A percentile compares a stretch with the other conserved stretches of the same genome.
Evolutionary conservation across 1,140 invertebrate species (phyloP).

Genomic region (Apolygus lucorum): DNA sequence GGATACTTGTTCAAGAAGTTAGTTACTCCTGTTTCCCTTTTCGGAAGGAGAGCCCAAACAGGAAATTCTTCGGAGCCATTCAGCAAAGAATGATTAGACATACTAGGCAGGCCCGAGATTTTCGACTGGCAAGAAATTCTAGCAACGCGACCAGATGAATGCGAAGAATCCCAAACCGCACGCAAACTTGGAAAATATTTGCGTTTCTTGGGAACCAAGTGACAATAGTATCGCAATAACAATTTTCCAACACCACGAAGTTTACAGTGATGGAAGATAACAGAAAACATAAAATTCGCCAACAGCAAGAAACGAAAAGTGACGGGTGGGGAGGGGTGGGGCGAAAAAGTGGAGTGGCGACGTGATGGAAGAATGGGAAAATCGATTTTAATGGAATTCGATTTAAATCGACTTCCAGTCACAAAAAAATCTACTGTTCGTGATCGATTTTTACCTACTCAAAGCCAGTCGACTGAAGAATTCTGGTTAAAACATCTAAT

Average conservation of each 20-base stretch:
- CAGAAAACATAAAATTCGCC: not conserved
- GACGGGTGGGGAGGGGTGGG: no score
- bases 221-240: not conserved
- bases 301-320: no score
- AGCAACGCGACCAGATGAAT: not conserved
- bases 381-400: no score
- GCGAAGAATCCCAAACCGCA: not conserved
- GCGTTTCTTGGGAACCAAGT: not conserved
- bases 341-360: no score
- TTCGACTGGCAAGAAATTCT: not conserved
- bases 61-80: constrained; percentile 54
- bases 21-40: constrained; percentile 86
- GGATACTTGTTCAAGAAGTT: constrained; percentile 86
- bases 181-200: not conserved
- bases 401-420: no score
- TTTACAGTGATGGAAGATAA: not conserved
- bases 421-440: no score
- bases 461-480: no score
- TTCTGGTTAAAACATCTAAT: no score
- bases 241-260: not conserved
- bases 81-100: not conserved
- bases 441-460: no score
- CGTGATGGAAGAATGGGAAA: no score
- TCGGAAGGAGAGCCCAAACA: constrained; percentile 74
- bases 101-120: not conserved